phyloP scores from a whole-genome alignment of 2,113 vertebrate genomes.

The Cnemophilus loriae region DNA sequence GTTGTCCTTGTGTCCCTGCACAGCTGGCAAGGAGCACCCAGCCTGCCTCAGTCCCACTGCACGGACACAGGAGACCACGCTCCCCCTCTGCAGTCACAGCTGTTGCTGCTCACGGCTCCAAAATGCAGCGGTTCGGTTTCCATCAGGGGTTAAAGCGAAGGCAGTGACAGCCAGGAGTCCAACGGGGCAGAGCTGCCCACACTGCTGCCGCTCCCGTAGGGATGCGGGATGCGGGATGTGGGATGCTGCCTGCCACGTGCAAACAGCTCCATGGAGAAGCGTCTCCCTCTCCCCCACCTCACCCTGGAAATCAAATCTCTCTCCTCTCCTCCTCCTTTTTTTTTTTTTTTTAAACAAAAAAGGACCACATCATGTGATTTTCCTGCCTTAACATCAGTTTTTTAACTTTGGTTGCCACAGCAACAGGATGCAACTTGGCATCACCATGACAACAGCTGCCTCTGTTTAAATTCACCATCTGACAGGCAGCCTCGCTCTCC shows the following conservation, averaged over 20 bases:
- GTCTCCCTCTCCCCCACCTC: conserved; percentile 4
- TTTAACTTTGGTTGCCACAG: conserved; percentile 80
- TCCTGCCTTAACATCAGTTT: conserved; percentile 74
- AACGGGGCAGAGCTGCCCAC: background rate
- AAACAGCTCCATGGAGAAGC: background rate
- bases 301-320: conserved; percentile 14
- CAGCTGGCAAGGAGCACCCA: background rate
- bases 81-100: background rate
- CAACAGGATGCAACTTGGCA: conserved; percentile 77
- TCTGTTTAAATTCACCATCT: conserved; percentile 81
- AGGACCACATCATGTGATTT: conserved; percentile 67
- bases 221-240: background rate
- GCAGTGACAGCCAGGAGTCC: background rate
- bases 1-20: background rate
- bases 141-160: background rate
- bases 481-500: conserved; percentile 66
- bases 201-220: background rate
- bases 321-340: background rate
- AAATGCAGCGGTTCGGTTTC: accelerated
- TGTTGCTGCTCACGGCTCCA: accelerated
- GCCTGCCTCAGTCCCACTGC: background rate
- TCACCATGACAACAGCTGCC: conserved; percentile 79
- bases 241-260: background rate
- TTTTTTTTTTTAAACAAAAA: conserved; percentile 58
- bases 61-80: accelerated